phyloP scores from a whole-genome alignment of 2,888 invertebrate species.

The Lasioglossum lativentre region DNA sequence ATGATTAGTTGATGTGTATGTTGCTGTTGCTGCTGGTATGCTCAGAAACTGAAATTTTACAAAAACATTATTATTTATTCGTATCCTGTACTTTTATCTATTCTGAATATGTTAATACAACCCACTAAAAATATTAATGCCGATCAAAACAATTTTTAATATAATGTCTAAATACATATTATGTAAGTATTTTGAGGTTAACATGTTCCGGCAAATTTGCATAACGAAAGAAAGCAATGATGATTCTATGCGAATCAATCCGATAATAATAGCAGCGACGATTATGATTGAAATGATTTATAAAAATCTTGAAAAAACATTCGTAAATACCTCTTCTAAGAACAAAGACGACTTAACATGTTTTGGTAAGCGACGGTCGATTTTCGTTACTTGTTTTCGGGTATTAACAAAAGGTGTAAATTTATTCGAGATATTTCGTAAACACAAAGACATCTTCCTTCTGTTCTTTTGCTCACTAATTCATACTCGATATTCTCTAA shows the following conservation, averaged over 20 bases:
- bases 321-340: conserved; percentile 85
- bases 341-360: conserved; percentile 84
- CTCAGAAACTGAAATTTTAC: conserved; percentile 58
- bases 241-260: not conserved
- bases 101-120: not conserved
- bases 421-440: conserved; percentile 87
- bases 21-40: conserved; percentile 26
- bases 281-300: not conserved
- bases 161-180: conserved; percentile 68
- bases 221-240: conserved; percentile 24
- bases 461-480: conserved; percentile 23
- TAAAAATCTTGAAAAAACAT: not conserved
- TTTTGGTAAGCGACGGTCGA: conserved; percentile 85
- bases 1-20: not conserved
- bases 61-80: not conserved
- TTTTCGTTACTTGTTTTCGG: conserved; percentile 86
- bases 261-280: not conserved
- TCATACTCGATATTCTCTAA: conserved; percentile 10
- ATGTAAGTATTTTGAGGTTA: conserved; percentile 77
- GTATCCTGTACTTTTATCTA: not conserved
- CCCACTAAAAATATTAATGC: not conserved
- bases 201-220: conserved; percentile 19
- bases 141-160: not conserved
- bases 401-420: conserved; percentile 86
- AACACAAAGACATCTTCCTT: conserved; percentile 86